These are phyloP conservation scores for Macrotrachela quadricornifera DNA, from an alignment of 1,140 invertebrate genomes.

Conservation along the genomic window DNA sequence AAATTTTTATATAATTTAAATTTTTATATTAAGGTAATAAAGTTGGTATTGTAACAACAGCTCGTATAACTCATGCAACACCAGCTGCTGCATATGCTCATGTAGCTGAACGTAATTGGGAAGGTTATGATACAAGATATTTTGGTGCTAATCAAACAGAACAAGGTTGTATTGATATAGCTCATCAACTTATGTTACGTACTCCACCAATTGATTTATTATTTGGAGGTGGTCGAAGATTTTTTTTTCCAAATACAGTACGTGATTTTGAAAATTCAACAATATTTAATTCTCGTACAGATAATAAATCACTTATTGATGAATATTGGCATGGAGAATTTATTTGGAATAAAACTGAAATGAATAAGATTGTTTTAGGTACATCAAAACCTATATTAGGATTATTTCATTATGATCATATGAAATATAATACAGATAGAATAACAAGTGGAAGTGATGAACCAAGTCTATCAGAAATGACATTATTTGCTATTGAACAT, in stretches of 20 bases:
- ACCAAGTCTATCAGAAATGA: constrained; percentile 59
- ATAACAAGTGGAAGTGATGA: constrained; percentile 13
- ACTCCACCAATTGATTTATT: too few relatives aligned
- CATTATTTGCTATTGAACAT: constrained; percentile 48
- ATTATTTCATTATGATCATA: constrained; percentile 49
- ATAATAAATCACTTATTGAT: too few relatives aligned
- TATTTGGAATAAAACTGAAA: too few relatives aligned
- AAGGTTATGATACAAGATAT: constrained; percentile 15
- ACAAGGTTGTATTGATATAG: constrained; percentile 31
- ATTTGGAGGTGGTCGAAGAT: constrained; percentile 2
- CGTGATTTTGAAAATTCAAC: background rate
- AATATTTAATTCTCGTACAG: too few relatives aligned
- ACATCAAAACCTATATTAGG: constrained; percentile 15
- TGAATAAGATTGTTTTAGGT: too few relatives aligned
- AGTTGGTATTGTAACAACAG: constrained; percentile 65
- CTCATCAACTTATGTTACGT: constrained; percentile 18
- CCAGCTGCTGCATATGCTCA: constrained; percentile 60
- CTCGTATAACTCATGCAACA: constrained; percentile 65
- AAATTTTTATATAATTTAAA: too few relatives aligned
- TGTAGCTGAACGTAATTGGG: constrained; percentile 18
- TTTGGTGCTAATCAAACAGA: background rate
- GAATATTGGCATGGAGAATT: too few relatives aligned
- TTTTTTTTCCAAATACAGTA: background rate
- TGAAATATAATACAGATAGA: constrained; percentile 49
- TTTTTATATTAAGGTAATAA: constrained; percentile 31